Evolutionary conservation across 2,113 vertebrate species (phyloP).

Genomic region (Notarius lentiginosus): DNA sequence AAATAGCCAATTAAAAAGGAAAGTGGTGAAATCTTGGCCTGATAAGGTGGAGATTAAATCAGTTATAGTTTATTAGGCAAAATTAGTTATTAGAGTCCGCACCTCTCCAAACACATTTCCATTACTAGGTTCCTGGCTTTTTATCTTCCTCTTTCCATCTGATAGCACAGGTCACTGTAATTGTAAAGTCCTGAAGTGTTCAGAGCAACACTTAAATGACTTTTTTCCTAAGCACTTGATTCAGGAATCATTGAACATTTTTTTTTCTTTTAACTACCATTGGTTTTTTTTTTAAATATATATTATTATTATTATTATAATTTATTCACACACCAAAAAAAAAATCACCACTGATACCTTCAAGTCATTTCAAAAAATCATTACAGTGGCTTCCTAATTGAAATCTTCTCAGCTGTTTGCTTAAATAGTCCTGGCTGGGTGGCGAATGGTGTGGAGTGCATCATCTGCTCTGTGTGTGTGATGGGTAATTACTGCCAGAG

Average conservation of each 20-base stretch:
- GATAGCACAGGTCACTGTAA: constrained; percentile 72
- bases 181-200: constrained; percentile 72
- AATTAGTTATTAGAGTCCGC: constrained; percentile 80
- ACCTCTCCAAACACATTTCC: constrained; percentile 80
- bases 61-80: constrained; percentile 84
- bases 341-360: not conserved
- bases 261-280: constrained; percentile 3
- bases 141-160: constrained; percentile 73
- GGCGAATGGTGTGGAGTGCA: constrained; percentile 52
- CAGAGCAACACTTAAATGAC: constrained; percentile 69
- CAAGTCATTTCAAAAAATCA: constrained; percentile 4
- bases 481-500: constrained; percentile 72
- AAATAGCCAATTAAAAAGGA: constrained; percentile 98
- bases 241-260: constrained; percentile 27
- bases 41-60: constrained; percentile 85
- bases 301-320: not conserved
- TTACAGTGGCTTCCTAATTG: constrained; percentile 20
- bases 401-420: constrained; percentile 37
- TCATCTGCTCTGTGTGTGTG: constrained; percentile 68
- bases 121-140: constrained; percentile 71
- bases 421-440: constrained; percentile 42
- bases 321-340: not conserved
- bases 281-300: not conserved
- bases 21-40: constrained; percentile 90
- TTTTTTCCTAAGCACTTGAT: constrained; percentile 64